phyloP scores from a whole-genome alignment of 30 jellyfish, hydroid and myxozoan species.

The Phacellophora camtschatica region DNA sequence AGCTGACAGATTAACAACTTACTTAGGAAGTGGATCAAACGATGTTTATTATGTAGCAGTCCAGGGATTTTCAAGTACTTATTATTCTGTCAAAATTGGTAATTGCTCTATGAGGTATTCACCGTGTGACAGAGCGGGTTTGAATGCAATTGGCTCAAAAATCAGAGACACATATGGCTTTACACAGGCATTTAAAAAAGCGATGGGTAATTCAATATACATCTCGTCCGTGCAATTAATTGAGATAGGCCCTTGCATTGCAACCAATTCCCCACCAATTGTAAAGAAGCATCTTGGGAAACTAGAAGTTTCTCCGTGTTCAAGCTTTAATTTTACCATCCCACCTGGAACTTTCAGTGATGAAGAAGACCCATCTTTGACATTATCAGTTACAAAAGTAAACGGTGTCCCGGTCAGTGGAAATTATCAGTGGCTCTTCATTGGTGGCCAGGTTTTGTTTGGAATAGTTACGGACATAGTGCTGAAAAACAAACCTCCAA shows the following conservation, averaged over 20 bases:
- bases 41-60: constrained; percentile 14
- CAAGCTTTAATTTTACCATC: constrained; percentile 52
- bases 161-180: constrained; percentile 16
- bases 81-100: constrained; percentile 39
- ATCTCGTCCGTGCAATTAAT: constrained; percentile 24
- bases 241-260: constrained; percentile 75
- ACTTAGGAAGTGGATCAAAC: constrained; percentile 41
- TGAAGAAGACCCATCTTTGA: constrained; percentile 73
- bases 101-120: constrained; percentile 58
- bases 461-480: constrained; percentile 59
- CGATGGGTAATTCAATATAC: constrained; percentile 39
- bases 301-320: constrained; percentile 56
- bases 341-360: constrained; percentile 69
- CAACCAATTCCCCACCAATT: constrained; percentile 61
- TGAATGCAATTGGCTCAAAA: background rate
- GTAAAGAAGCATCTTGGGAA: constrained; percentile 45
- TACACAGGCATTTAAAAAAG: constrained; percentile 31
- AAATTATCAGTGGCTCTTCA: constrained; percentile 67
- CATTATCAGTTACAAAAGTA: constrained; percentile 38
- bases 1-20: constrained; percentile 20
- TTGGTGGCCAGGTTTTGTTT: constrained; percentile 6
- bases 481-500: constrained; percentile 34
- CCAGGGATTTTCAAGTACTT: constrained; percentile 18
- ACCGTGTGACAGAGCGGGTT: constrained; percentile 66
- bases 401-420: constrained; percentile 70